Base-by-base conservation (phyloP, 2,113 vertebrate genomes). In the Amblyornis subalaris region DNA sequence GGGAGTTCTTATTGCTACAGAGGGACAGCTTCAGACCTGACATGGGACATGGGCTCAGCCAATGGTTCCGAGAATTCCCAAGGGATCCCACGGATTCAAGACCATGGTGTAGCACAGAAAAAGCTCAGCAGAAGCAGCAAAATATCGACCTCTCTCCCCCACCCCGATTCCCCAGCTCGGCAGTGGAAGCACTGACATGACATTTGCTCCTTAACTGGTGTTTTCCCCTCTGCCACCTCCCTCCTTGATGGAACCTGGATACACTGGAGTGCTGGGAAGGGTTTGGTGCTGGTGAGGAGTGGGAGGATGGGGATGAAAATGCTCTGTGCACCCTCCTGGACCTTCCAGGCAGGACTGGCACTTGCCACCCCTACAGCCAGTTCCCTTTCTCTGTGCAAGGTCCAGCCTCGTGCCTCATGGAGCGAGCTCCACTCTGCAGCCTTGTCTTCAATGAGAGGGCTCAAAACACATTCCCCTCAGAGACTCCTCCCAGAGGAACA, bases 1-100 rank as follows among this genome's bases (percentile, higher is more conserved):
- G 18, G 20, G 61, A 94, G 88, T 16, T 88, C 82, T 94, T 95
- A 95, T 90, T 96, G 95, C 96, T 93, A 83, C 6, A 4, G 58
- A 83, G 81, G 0, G 1, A 64, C 55, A 58, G 13, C 11, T 17
- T 35, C 60, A 35, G 15, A 42, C 3, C 60, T 40, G 65, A n/a
- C 48, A 33, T 1, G 3, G 66, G 69, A 70, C 48, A 25, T 1
- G 8, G 22, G 31, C 81, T 51, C 53, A 38, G 57, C 33, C 0
- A 0, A 10, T 2, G 69, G 24, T 7, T 45, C 66, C 23, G 89
- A 65, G 74, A 45, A 31, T 48, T 76, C 82, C 78, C 85, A 23
- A 25, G 0, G 15, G 87, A 76, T 45, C n/a, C 76, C 77, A 50
- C 0, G 1, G 61, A 45, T 19, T 54, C 10, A 5, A 38, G 85